A percentile compares a stretch with the other conserved stretches of the same genome.
Conservation (phyloP, 2,113 vertebrate genomes). For the Silurus asotus region DNA sequence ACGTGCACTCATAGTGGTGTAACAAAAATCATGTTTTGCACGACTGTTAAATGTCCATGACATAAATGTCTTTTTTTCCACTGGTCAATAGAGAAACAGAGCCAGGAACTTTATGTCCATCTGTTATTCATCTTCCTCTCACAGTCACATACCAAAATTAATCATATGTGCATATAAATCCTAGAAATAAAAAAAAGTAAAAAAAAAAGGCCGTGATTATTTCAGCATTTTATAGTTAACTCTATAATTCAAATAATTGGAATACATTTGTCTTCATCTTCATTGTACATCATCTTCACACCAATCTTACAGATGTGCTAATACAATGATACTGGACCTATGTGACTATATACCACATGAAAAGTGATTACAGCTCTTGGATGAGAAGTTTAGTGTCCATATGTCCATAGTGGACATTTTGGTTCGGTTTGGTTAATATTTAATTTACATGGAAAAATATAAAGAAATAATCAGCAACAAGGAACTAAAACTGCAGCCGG, state of each 20-base stretch:
- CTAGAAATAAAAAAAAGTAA: neutral
- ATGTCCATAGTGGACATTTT: neutral
- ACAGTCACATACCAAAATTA: neutral
- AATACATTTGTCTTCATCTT: neutral
- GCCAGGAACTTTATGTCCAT: neutral
- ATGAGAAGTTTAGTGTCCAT: neutral
- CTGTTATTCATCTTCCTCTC: conserved; percentile 4
- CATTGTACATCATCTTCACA: neutral
- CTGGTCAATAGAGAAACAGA: neutral
- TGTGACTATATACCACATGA: neutral
- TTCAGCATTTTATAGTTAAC: neutral
- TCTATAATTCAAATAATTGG: neutral
- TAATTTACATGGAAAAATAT: neutral
- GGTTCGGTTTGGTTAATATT: neutral
- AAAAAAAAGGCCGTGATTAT: conserved; percentile 1
- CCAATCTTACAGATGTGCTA: neutral
- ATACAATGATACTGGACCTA: neutral
- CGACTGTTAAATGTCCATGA: neutral
- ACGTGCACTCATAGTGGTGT: neutral
- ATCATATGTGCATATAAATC: neutral
- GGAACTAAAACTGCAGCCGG: neutral
- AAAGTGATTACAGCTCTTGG: neutral
- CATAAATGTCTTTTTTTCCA: neutral
- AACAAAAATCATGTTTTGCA: neutral
- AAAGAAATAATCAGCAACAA: neutral